Evolutionary conservation across 2,888 invertebrate species (phyloP).

Genomic region (Resseliella maxima): DNA sequence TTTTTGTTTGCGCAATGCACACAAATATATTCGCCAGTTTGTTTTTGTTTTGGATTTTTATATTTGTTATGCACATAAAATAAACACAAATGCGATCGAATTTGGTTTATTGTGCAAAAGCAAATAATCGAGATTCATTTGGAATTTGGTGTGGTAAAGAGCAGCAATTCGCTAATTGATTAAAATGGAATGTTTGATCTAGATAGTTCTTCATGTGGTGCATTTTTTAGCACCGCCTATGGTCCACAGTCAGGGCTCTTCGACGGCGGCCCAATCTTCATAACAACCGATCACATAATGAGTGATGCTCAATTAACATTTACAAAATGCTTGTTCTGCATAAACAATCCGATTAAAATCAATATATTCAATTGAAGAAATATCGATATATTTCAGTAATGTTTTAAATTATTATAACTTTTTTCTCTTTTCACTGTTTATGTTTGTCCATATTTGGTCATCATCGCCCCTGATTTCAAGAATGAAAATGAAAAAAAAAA

Average conservation of each 20-base stretch:
- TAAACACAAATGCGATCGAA: background rate
- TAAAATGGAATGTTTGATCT: slow-evolving; percentile 20
- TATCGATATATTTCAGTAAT: background rate
- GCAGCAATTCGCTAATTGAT: background rate
- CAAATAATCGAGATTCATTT: background rate
- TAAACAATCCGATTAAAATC: slow-evolving; percentile 24
- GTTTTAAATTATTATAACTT: background rate
- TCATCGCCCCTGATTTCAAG: background rate
- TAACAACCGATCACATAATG: background rate
- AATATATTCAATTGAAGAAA: background rate
- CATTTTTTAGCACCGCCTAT: background rate
- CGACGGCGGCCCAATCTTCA: background rate
- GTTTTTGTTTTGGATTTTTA: too few species aligned
- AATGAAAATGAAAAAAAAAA: background rate
- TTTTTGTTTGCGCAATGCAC: background rate
- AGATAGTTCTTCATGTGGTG: background rate
- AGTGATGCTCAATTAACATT: slow-evolving; percentile 48
- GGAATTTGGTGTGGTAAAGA: background rate
- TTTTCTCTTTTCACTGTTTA: background rate
- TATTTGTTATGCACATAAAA: slow-evolving; percentile 17
- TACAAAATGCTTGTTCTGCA: slow-evolving; percentile 2
- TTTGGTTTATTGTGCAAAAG: background rate
- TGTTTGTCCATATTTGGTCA: slow-evolving; percentile 14
- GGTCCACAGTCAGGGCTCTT: too few species aligned
- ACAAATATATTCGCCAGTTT: background rate